phyloP scores from a whole-genome alignment of 2,113 vertebrate species.

The Agapornis roseicollis region DNA sequence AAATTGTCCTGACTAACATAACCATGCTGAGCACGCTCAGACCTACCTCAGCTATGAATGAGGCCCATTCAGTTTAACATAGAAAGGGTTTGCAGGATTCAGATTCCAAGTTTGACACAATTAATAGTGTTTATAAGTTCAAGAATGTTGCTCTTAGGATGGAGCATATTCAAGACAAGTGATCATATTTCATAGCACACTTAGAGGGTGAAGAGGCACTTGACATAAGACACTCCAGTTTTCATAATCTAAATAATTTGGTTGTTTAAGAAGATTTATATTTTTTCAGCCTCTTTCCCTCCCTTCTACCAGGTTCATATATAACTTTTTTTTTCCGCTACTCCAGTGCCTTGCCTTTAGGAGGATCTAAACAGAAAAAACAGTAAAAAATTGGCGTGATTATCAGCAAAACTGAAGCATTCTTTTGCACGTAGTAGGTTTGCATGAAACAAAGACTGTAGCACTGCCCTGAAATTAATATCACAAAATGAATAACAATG shows the following conservation, averaged over 20 bases:
- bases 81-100: conserved; percentile 35
- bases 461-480: background rate
- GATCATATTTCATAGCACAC: conserved; percentile 62
- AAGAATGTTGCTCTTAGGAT: conserved; percentile 48
- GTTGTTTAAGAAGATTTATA: conserved; percentile 17
- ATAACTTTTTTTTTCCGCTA: background rate
- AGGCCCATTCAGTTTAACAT: conserved; percentile 17
- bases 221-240: conserved; percentile 50
- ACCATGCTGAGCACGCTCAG: background rate
- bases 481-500: background rate
- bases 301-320: background rate
- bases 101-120: conserved; percentile 61
- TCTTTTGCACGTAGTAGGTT: background rate
- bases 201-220: conserved; percentile 70
- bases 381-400: background rate
- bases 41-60: conserved; percentile 34
- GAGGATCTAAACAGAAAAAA: background rate
- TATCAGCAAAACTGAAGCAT: background rate
- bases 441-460: background rate
- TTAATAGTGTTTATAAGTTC: conserved; percentile 67
- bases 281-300: background rate
- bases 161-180: conserved; percentile 19
- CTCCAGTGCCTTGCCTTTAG: background rate
- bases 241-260: conserved; percentile 45
- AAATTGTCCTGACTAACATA: background rate